These are phyloP conservation scores for Norana najaformis DNA, from an alignment of 2,888 invertebrate species.

Conservation along the genomic window DNA sequence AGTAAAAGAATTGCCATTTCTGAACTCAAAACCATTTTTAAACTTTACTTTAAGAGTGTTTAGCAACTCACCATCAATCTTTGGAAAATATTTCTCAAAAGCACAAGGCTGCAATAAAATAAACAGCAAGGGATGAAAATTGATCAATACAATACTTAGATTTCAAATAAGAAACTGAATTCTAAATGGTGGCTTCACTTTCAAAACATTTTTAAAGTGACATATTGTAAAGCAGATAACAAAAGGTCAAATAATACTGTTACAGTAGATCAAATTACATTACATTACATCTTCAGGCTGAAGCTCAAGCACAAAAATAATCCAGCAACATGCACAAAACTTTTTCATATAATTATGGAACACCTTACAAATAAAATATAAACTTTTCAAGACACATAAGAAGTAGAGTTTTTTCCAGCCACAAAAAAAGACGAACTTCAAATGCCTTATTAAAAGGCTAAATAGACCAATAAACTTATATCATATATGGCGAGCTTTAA, in stretches of 20 bases:
- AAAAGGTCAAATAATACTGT: not conserved
- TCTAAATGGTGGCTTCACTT: no score
- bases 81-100: constrained; percentile 66
- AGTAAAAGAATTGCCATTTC: no score
- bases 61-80: constrained; percentile 63
- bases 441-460: not conserved
- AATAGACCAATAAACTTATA: not conserved
- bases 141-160: no score
- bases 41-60: not conserved
- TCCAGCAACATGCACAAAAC: not conserved
- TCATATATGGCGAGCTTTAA: no score
- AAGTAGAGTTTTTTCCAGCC: not conserved
- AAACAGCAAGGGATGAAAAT: not conserved
- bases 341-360: not conserved
- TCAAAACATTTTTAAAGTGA: not conserved
- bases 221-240: not conserved
- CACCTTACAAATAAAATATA: not conserved
- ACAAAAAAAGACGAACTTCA: not conserved
- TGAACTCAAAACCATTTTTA: no score
- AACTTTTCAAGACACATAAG: not conserved
- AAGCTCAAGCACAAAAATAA: not conserved
- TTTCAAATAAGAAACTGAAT: no score
- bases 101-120: constrained; percentile 62
- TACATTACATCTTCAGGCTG: not conserved
- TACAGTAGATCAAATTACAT: not conserved